Percentiles rank a stretch among this genome's conserved stretches.
phyloP scores from a whole-genome alignment of 2,113 vertebrate species.

The Deroptyus accipitrinus region DNA sequence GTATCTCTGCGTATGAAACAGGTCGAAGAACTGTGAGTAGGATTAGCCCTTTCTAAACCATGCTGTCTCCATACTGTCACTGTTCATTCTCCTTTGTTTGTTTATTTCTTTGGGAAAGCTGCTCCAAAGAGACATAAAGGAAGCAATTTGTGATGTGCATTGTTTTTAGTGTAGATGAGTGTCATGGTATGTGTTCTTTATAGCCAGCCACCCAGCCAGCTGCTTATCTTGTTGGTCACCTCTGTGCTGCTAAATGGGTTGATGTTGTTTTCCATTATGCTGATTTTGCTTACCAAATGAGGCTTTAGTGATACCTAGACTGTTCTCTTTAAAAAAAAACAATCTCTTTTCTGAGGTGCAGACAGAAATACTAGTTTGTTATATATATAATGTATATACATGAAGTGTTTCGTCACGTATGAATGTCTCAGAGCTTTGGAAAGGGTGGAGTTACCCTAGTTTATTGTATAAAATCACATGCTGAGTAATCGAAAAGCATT shows the following conservation, averaged over 20 bases:
- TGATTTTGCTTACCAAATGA: neutral
- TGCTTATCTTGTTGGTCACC: neutral
- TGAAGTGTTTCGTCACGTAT: neutral
- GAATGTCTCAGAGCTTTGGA: neutral
- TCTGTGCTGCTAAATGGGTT: neutral
- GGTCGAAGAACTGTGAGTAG: slow-evolving; percentile 99
- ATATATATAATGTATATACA: neutral
- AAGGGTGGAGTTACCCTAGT: neutral
- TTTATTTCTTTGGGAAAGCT: slow-evolving; percentile 27
- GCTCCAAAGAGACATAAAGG: neutral
- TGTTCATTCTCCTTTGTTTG: neutral
- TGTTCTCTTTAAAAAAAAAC: neutral
- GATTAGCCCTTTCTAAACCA: slow-evolving; percentile 66
- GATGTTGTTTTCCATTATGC: neutral
- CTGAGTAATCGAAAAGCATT: neutral
- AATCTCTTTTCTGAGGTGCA: neutral
- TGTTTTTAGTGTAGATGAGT: neutral
- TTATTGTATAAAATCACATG: neutral
- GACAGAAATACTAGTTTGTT: neutral
- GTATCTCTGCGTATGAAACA: slow-evolving; percentile 99
- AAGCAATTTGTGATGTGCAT: neutral
- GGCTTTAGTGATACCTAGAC: neutral
- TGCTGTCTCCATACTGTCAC: slow-evolving; percentile 49
- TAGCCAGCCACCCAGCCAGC: neutral
- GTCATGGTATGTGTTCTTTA: neutral